Conservation (phyloP, 2,888 invertebrate species). For the Eurytoma adleriae region DNA sequence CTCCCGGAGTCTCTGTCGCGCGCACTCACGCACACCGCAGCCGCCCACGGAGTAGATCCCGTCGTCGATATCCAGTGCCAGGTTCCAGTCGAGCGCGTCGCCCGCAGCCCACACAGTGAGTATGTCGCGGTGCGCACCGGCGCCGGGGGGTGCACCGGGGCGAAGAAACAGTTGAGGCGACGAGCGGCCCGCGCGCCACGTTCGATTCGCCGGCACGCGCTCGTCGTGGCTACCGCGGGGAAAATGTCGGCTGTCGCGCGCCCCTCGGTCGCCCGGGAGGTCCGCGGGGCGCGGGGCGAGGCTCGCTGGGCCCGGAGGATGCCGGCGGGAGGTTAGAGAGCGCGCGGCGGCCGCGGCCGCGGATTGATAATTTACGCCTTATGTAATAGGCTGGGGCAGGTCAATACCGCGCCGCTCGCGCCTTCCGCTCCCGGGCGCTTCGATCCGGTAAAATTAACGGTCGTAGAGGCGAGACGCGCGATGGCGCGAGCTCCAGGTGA, state of each 20-base stretch:
- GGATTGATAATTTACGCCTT: constrained; percentile 62
- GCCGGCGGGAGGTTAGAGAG: constrained; percentile 20
- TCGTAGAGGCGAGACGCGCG: not conserved
- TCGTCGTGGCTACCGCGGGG: constrained; percentile 28
- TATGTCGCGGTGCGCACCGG: not conserved
- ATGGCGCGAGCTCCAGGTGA: constrained; percentile 16
- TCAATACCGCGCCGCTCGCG: constrained; percentile 68
- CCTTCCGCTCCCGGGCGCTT: constrained; percentile 38
- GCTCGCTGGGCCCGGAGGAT: too few relatives aligned
- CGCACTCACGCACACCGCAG: constrained; percentile 27
- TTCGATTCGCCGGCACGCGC: constrained; percentile 63
- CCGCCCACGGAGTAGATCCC: constrained; percentile 9
- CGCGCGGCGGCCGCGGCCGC: not conserved
- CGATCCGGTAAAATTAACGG: constrained; percentile 31
- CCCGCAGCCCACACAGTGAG: not conserved
- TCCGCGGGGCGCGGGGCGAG: too few relatives aligned
- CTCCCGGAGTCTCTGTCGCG: constrained; percentile 13
- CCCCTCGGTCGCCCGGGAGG: constrained; percentile 34
- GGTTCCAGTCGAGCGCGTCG: constrained; percentile 9
- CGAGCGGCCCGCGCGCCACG: not conserved
- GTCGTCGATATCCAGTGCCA: not conserved
- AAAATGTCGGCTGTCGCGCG: constrained; percentile 67
- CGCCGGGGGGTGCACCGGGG: not conserved
- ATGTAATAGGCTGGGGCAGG: constrained; percentile 71
- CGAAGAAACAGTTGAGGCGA: not conserved